Evolutionary conservation across 2,113 vertebrate species (phyloP).

Genomic region (Todiramphus chloris): DNA sequence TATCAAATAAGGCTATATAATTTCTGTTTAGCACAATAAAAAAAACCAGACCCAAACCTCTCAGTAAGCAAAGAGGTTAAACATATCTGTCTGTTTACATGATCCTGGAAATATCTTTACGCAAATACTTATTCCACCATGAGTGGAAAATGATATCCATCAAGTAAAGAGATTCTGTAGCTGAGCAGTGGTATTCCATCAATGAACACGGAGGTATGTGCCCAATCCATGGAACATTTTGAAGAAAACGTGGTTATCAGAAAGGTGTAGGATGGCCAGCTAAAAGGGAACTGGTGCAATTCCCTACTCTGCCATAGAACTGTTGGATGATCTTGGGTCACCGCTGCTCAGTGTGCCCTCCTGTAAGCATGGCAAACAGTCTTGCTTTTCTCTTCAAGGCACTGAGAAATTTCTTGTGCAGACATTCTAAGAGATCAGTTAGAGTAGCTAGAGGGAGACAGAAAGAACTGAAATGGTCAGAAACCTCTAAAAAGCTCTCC

Average conservation of each 20-base stretch:
- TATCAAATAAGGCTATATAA: neutral
- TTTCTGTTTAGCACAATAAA: neutral
- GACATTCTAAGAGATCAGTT: neutral
- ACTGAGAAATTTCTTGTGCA: neutral
- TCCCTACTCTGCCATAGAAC: neutral
- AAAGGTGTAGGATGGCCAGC: neutral
- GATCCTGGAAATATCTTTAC: neutral
- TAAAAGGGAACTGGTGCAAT: neutral
- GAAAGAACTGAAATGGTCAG: neutral
- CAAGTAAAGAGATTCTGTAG: neutral
- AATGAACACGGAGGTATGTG: rapidly evolving
- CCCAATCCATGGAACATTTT: neutral
- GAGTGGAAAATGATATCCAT: neutral
- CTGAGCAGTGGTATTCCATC: neutral
- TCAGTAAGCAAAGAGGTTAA: neutral
- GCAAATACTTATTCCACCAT: neutral
- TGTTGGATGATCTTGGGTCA: neutral
- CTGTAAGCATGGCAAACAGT: neutral
- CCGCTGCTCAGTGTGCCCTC: neutral
- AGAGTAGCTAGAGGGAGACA: neutral
- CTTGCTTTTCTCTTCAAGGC: neutral
- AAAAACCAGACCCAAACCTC: neutral
- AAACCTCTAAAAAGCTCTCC: neutral
- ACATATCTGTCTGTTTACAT: neutral
- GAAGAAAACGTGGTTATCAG: neutral